These are phyloP conservation scores for Drosophila subobscura DNA, from an alignment of 1,140 invertebrate species.

Conservation along the genomic window DNA sequence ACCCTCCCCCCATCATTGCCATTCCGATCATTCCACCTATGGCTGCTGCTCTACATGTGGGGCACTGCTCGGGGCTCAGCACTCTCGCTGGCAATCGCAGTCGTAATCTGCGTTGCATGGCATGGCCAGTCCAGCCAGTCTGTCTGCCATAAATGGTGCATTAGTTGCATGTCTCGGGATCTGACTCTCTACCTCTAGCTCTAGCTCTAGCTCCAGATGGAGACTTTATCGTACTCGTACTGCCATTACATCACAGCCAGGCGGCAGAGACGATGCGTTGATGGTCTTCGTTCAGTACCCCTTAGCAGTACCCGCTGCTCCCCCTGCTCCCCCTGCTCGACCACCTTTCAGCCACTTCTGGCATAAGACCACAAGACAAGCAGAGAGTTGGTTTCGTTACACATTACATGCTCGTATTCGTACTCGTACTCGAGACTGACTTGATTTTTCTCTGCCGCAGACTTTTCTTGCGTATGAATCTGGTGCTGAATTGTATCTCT, in stretches of 20 bases:
- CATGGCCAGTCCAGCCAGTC: slow-evolving; percentile 39
- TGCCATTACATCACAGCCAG: slow-evolving; percentile 63
- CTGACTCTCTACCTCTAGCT: slow-evolving; percentile 16
- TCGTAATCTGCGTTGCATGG: slow-evolving; percentile 63
- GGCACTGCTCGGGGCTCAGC: slow-evolving; percentile 1
- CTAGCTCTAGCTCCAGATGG: slow-evolving; percentile 49
- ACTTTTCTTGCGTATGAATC: slow-evolving; percentile 50
- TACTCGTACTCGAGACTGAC: slow-evolving; percentile 4
- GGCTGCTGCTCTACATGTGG: slow-evolving; percentile 70
- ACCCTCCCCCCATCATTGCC: background rate
- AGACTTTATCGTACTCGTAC: slow-evolving; percentile 63
- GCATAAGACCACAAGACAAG: slow-evolving; percentile 49
- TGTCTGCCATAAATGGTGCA: slow-evolving; percentile 77
- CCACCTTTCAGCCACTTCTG: slow-evolving; percentile 36
- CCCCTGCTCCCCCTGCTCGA: background rate
- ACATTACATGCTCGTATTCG: slow-evolving; percentile 10
- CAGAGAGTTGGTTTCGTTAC: slow-evolving; percentile 61
- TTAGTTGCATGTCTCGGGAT: slow-evolving; percentile 52
- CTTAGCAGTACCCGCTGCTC: slow-evolving; percentile 10
- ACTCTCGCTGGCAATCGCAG: slow-evolving; percentile 24
- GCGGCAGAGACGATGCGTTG: slow-evolving; percentile 62
- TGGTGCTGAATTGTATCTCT: slow-evolving; percentile 24
- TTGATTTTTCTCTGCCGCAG: slow-evolving; percentile 21
- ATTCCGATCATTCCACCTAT: slow-evolving; percentile 1
- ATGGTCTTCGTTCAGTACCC: slow-evolving; percentile 36